phyloP scores from a whole-genome alignment of 2,113 vertebrate genomes.

The Melanotaenia duboulayi region DNA sequence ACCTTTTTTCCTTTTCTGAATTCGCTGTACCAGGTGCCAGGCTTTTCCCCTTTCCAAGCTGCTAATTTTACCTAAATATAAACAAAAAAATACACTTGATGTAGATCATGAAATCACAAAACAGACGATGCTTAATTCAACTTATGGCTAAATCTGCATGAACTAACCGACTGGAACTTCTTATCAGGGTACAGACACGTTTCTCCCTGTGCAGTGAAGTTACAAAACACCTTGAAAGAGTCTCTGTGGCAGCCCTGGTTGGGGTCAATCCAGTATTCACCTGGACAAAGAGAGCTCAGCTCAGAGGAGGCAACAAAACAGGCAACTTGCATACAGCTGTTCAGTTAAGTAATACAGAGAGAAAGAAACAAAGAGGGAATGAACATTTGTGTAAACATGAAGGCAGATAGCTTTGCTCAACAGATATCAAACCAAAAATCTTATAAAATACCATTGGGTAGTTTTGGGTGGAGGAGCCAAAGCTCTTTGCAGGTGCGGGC shows the following conservation, averaged over 20 bases:
- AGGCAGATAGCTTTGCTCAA: conserved; percentile 1
- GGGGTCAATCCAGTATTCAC: conserved; percentile 98
- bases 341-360: neutral
- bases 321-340: neutral
- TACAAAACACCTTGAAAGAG: conserved; percentile 97
- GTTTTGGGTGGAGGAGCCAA: conserved; percentile 91
- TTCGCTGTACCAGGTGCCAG: conserved; percentile 94
- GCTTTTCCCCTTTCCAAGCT: conserved; percentile 94
- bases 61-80: conserved; percentile 91
- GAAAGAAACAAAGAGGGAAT: neutral
- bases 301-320: neutral
- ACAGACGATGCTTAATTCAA: neutral
- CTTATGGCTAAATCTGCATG: neutral
- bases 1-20: conserved; percentile 96
- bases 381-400: neutral
- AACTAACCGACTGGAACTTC: conserved; percentile 95
- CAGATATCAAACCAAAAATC: neutral
- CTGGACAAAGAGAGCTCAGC: conserved; percentile 71
- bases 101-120: neutral
- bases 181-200: conserved; percentile 94
- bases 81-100: conserved; percentile 18
- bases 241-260: conserved; percentile 98
- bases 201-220: conserved; percentile 95
- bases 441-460: conserved; percentile 85
- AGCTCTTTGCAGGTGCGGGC: conserved; percentile 97